Percentiles rank a stretch among this genome's conserved stretches.
Conservation (phyloP, 2,888 invertebrate genomes). For the Synanthedon formicaeformis region DNA sequence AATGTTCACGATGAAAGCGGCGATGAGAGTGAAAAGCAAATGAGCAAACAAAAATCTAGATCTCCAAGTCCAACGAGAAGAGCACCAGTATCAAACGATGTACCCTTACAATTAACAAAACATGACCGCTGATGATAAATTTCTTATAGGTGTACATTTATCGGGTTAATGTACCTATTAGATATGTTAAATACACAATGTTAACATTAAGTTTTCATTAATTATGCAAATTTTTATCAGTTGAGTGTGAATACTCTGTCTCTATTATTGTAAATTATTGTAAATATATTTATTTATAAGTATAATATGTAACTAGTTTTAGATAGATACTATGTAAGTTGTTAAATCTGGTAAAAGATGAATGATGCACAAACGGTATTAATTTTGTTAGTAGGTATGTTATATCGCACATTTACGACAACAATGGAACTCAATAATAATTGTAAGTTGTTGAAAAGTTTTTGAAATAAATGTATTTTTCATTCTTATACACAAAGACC, state of each 20-base stretch:
- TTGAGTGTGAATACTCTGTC: background rate
- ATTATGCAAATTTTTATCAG: background rate
- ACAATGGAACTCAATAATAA: too few relatives aligned
- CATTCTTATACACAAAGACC: too few relatives aligned
- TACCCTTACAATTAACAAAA: slow-evolving; percentile 79
- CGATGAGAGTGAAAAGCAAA: slow-evolving; percentile 65
- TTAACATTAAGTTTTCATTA: background rate
- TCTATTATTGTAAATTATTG: background rate
- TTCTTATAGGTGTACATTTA: background rate
- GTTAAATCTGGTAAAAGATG: slow-evolving; percentile 44
- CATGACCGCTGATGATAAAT: slow-evolving; percentile 72
- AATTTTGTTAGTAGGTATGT: background rate
- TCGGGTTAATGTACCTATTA: background rate
- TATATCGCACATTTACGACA: too few relatives aligned
- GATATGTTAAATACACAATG: background rate
- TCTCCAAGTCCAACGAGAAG: slow-evolving; percentile 57
- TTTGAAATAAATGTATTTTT: too few relatives aligned
- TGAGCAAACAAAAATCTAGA: slow-evolving; percentile 51
- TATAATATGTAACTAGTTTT: background rate
- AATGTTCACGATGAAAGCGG: slow-evolving; percentile 86
- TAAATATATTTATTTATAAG: background rate
- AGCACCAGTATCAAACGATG: slow-evolving; percentile 44
- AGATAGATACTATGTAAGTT: slow-evolving; percentile 23
- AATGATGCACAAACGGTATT: slow-evolving; percentile 13
- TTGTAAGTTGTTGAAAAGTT: too few relatives aligned